A percentile compares a stretch with the other conserved stretches of the same genome.
Evolutionary conservation across 2,113 vertebrate species (phyloP).

Genomic region (Scolopax mira): DNA sequence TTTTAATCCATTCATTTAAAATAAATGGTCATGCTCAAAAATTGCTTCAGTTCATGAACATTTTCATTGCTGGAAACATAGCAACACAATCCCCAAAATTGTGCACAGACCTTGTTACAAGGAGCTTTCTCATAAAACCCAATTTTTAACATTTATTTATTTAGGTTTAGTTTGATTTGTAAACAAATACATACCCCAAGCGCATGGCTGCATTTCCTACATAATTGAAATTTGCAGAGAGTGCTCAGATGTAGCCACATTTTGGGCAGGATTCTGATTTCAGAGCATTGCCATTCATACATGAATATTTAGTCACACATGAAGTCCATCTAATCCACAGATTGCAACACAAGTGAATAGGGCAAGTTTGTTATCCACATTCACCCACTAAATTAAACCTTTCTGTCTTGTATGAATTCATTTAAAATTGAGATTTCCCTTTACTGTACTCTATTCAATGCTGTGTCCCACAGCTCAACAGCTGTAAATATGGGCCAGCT

Average conservation of each 20-base stretch:
- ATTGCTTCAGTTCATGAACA: neutral
- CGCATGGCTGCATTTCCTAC: neutral
- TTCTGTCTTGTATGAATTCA: neutral
- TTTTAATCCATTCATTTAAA: conserved; percentile 49
- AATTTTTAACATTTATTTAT: neutral
- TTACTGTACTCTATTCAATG: neutral
- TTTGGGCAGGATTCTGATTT: neutral
- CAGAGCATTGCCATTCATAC: neutral
- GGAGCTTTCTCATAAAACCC: neutral
- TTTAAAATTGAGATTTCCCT: neutral
- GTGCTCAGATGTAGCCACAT: neutral
- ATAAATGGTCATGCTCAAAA: conserved; percentile 41
- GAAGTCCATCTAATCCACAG: neutral
- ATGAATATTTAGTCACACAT: conserved; percentile 8
- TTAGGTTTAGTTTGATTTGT: neutral
- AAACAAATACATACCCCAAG: neutral
- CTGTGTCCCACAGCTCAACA: neutral
- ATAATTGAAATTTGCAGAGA: neutral
- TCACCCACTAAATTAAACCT: neutral
- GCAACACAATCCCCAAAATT: neutral
- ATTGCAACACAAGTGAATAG: accelerated
- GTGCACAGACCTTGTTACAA: neutral
- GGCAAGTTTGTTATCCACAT: neutral
- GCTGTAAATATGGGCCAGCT: neutral
- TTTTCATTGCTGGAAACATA: neutral